Evolutionary conservation across 92 coral and sea anemone genomes (phyloP).

Genomic region (Siderastrea siderea): DNA sequence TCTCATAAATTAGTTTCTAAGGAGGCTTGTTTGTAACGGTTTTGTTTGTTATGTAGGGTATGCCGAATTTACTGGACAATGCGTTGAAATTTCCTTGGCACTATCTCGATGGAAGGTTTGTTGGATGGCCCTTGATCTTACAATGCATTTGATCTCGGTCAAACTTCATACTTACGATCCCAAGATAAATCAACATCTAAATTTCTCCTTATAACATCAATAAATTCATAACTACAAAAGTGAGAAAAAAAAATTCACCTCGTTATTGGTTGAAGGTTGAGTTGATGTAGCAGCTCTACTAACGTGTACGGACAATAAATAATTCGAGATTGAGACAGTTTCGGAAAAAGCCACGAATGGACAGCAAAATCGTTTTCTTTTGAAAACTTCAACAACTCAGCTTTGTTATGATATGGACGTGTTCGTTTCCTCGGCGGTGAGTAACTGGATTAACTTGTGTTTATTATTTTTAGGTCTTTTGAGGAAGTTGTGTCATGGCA

Average conservation of each 20-base stretch:
- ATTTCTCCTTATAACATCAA: too few relatives aligned
- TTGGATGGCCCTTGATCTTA: background rate
- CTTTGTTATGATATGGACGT: too few relatives aligned
- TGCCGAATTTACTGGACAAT: constrained; percentile 77
- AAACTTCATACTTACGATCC: background rate
- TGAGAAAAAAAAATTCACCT: too few relatives aligned
- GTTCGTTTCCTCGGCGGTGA: too few relatives aligned
- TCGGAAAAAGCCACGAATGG: too few relatives aligned
- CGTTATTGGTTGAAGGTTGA: too few relatives aligned
- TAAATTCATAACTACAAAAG: too few relatives aligned
- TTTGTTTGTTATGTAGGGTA: constrained; percentile 60
- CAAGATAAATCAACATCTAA: background rate
- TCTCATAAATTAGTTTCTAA: background rate
- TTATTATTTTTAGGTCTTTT: constrained; percentile 58
- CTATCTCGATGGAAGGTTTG: constrained; percentile 86
- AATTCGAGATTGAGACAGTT: too few relatives aligned
- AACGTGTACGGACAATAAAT: too few relatives aligned
- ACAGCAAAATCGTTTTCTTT: too few relatives aligned
- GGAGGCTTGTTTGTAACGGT: background rate
- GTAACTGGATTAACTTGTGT: background rate
- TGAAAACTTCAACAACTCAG: too few relatives aligned
- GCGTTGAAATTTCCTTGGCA: constrained; percentile 92
- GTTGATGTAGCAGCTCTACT: too few relatives aligned
- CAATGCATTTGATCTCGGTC: background rate
- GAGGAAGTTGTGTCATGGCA: constrained; percentile 84